Evolutionary conservation across 2,113 vertebrate genomes (phyloP).

Genomic region (Grammomys surdaster): DNA sequence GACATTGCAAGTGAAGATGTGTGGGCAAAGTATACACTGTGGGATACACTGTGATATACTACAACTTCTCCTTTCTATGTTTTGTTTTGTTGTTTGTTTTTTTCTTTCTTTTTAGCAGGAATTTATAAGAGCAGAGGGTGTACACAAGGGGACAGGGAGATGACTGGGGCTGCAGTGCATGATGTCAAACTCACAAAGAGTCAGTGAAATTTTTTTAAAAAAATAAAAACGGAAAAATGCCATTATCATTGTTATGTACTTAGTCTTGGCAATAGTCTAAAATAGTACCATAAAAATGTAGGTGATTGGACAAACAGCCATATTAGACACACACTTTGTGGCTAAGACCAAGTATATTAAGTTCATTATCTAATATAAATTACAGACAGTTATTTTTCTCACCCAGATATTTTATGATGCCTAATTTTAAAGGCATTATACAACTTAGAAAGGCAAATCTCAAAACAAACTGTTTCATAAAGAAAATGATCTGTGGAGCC

Average conservation of each 20-base stretch:
- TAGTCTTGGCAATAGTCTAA: slow-evolving; percentile 43
- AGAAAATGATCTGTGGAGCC: slow-evolving; percentile 48
- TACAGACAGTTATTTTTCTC: slow-evolving; percentile 1
- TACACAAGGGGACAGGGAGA: too few species aligned
- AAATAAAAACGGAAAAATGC: neutral
- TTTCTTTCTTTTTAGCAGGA: too few species aligned
- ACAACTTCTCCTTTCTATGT: too few species aligned
- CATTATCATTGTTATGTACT: slow-evolving; percentile 4
- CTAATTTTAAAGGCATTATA: slow-evolving; percentile 34
- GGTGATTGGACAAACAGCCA: neutral
- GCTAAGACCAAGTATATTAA: slow-evolving; percentile 42
- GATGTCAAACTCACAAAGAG: too few species aligned
- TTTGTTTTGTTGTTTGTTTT: too few species aligned
- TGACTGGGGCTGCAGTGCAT: too few species aligned
- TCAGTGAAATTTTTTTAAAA: too few species aligned
- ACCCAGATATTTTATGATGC: neutral
- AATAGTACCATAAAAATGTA: slow-evolving; percentile 33
- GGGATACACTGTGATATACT: too few species aligned
- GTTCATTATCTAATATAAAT: slow-evolving; percentile 36
- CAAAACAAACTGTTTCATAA: neutral
- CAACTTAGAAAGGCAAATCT: slow-evolving; percentile 12
- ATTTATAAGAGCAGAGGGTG: too few species aligned
- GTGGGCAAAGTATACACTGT: too few species aligned
- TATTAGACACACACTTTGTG: neutral
- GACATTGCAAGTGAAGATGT: too few species aligned